phyloP scores from a whole-genome alignment of 2,797 vertebrate genomes.

The Mastacembelus armatus region DNA sequence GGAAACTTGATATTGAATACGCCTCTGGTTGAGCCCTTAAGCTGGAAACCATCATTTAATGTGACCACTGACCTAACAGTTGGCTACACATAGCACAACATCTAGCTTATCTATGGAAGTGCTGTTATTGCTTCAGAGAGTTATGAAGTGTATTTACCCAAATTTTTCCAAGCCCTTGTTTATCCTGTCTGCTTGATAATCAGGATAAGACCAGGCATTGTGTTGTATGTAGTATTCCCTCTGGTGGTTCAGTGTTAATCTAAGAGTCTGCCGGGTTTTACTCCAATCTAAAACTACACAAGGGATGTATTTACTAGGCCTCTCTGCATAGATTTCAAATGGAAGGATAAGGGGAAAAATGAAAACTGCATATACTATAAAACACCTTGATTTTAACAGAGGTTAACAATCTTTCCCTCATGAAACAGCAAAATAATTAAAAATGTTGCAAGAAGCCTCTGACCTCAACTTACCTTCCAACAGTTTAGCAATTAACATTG shows the following conservation, averaged over 20 bases:
- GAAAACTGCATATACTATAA: constrained; percentile 28
- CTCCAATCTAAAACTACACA: constrained; percentile 24
- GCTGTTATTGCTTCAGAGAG: constrained; percentile 79
- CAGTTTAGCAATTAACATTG: too few species aligned
- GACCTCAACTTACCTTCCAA: too few species aligned
- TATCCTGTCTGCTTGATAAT: constrained; percentile 53
- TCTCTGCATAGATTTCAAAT: constrained; percentile 56
- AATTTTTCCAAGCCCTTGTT: constrained; percentile 58
- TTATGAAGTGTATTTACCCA: constrained; percentile 67
- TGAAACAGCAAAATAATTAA: constrained; percentile 6
- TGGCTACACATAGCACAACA: constrained; percentile 62
- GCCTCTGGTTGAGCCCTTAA: constrained; percentile 75
- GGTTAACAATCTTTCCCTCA: background rate
- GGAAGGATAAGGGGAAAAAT: constrained; percentile 20
- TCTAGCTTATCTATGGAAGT: constrained; percentile 77
- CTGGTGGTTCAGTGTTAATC: constrained; percentile 4
- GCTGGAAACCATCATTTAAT: constrained; percentile 62
- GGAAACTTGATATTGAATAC: constrained; percentile 58
- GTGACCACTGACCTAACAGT: constrained; percentile 42
- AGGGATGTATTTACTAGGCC: constrained; percentile 12
- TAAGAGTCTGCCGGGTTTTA: constrained; percentile 42
- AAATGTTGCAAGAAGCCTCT: constrained; percentile 19
- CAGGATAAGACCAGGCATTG: constrained; percentile 16
- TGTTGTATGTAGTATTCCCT: background rate
- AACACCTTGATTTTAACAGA: constrained; percentile 6